Evolutionary conservation across 2,888 invertebrate genomes (phyloP).

Genomic region (Dugesia japonica): DNA sequence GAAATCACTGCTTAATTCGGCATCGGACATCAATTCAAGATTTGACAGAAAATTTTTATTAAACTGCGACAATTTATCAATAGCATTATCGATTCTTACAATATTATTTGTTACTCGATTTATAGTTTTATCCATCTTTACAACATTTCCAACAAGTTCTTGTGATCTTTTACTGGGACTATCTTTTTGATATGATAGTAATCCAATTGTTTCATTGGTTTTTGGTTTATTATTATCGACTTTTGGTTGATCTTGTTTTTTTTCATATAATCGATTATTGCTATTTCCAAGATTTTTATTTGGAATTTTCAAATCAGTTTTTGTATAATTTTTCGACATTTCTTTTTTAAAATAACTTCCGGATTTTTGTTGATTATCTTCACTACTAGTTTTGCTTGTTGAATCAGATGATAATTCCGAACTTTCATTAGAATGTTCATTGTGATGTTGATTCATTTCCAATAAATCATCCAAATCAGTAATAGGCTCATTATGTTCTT

Average conservation of each 20-base stretch:
- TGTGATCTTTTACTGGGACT: constrained; percentile 2
- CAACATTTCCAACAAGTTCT: not conserved
- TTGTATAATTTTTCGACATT: not conserved
- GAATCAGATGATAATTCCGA: too few relatives aligned
- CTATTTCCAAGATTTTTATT: not conserved
- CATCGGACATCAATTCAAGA: not conserved
- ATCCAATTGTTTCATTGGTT: not conserved
- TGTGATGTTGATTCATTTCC: not conserved
- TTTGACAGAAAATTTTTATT: not conserved
- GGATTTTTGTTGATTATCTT: not conserved
- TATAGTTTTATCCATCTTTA: not conserved
- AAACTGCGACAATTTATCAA: not conserved
- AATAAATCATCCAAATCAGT: not conserved
- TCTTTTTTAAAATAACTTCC: not conserved
- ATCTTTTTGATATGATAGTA: constrained; percentile 1
- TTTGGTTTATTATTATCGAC: not conserved
- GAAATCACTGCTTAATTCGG: not conserved
- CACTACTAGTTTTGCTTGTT: not conserved
- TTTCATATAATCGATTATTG: not conserved
- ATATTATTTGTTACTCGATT: not conserved
- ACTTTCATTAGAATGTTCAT: not conserved
- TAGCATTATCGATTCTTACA: not conserved
- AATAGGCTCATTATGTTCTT: not conserved
- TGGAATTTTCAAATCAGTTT: not conserved
- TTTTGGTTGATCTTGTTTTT: not conserved